Base-by-base conservation (phyloP, 2,797 vertebrate species). In the Sebastes oblongus region DNA sequence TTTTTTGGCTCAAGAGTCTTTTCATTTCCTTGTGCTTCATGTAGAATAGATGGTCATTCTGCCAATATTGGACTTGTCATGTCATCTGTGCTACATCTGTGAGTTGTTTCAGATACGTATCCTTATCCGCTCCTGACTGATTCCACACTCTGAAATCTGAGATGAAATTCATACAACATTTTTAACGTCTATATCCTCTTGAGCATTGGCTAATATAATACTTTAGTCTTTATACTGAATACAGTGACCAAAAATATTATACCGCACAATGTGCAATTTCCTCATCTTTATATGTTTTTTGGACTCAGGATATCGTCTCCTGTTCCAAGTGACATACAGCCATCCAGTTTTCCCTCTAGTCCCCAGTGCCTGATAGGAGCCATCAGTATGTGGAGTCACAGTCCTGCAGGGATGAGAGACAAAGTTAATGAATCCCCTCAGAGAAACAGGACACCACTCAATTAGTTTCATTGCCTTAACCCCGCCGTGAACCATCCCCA, bases 31-130 rank as follows among this genome's bases (percentile, higher is more conserved):
- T 60, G 24, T 30, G 10, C 64, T 88, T 79, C 55, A 65, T 81
- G 58, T 46, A 61, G 76, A 84, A 77, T 75, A 61, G 13, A 86
- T 52, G 72, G 50, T 78, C 56, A 72, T 70, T 74, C 55, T 79
- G 71, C 54, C 69, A 81, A 36, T 66, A 69, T 67, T 54, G 27
- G 67, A 69, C 52, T 58, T 54, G n/a, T 60, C 6, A 70, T 62
- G 39, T 79, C 10, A 82, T 65, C 68, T 67, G 54, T 34, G 60
- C 77, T 81, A 85, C 91, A 93, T 94, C 86, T 95, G 91, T 66
- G 70, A 88, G 42, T 52, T 71, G 67, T 93, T 94, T 91, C 46
- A 87, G 72, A 84, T 89, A 85, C 89, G 72, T 56, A 66, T 74
- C 56, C 71, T 91, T 92, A 89, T 92, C 84, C 81, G 55, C 25